Evolutionary conservation across 2,888 invertebrate species (phyloP).

Genomic region (Elegia similella): DNA sequence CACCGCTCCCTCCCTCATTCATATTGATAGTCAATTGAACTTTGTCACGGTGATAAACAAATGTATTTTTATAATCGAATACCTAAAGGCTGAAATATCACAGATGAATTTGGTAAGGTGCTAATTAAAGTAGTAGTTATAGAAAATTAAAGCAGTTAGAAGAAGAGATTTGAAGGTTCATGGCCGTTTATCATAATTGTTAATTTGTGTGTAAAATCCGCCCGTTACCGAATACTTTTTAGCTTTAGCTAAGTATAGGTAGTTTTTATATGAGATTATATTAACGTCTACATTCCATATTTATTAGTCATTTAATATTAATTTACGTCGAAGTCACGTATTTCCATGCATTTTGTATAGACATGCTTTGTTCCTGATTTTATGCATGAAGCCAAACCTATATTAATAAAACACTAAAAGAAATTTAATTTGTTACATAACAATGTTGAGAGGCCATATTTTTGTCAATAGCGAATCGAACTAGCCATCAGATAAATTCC

Average conservation of each 20-base stretch:
- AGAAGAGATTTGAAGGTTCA: constrained; percentile 54
- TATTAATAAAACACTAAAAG: not conserved
- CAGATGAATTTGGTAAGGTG: constrained; percentile 79
- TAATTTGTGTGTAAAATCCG: constrained; percentile 76
- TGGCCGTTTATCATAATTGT: constrained; percentile 67
- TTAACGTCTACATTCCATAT: constrained; percentile 55
- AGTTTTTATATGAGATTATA: constrained; percentile 49
- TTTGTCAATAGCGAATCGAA: constrained; percentile 32
- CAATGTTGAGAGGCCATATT: constrained; percentile 4
- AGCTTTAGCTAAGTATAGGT: constrained; percentile 68
- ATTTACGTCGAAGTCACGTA: constrained; percentile 49
- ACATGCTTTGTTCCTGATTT: constrained; percentile 44
- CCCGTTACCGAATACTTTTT: constrained; percentile 78
- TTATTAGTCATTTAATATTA: constrained; percentile 51
- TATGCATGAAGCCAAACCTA: not conserved
- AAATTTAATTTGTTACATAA: not conserved
- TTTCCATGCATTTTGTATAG: constrained; percentile 49
- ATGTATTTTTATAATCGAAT: constrained; percentile 58
- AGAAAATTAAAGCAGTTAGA: constrained; percentile 62
- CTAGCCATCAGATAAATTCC: constrained; percentile 55
- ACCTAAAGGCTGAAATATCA: constrained; percentile 77
- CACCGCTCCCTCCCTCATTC: constrained; percentile 31
- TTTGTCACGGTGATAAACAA: constrained; percentile 64
- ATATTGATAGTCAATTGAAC: constrained; percentile 70
- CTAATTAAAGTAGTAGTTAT: constrained; percentile 71